These are phyloP conservation scores for Scyliorhinus canicula DNA, from an alignment of 2,797 vertebrate species.

Conservation along the genomic window DNA sequence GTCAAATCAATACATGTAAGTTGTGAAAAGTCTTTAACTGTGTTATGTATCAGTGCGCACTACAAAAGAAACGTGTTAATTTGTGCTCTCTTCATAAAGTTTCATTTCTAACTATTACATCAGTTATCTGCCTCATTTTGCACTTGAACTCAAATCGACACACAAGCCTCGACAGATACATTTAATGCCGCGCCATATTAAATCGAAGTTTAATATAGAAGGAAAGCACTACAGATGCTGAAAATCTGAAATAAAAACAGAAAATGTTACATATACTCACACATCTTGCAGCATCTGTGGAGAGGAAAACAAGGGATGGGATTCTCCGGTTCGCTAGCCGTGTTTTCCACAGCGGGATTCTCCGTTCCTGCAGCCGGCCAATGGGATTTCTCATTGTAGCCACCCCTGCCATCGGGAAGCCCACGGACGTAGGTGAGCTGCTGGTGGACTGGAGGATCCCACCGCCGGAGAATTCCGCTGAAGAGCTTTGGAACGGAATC, in stretches of 20 bases:
- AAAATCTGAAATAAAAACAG: neutral
- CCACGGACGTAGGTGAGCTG: too few relatives aligned
- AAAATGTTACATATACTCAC: neutral
- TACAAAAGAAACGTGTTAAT: neutral
- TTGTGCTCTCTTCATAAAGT: too few relatives aligned
- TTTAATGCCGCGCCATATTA: neutral
- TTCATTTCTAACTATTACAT: neutral
- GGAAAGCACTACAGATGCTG: neutral
- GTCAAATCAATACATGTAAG: neutral
- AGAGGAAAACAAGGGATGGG: too few relatives aligned
- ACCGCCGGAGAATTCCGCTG: too few relatives aligned
- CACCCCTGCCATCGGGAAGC: too few relatives aligned
- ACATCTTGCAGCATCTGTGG: neutral
- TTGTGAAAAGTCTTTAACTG: neutral
- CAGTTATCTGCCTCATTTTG: neutral
- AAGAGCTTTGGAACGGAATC: neutral
- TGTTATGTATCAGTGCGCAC: neutral
- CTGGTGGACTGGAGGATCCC: too few relatives aligned
- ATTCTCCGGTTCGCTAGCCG: too few relatives aligned
- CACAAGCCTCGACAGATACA: neutral
- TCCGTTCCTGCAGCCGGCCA: too few relatives aligned
- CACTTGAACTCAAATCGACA: neutral
- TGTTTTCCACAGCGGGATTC: too few relatives aligned
- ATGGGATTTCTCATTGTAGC: too few relatives aligned
- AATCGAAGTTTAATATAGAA: neutral